Evolutionary conservation across 2,888 invertebrate genomes (phyloP), one percentile per base, ranked within the genome.

Genomic region (Rhaphigaster nebulosa): DNA sequence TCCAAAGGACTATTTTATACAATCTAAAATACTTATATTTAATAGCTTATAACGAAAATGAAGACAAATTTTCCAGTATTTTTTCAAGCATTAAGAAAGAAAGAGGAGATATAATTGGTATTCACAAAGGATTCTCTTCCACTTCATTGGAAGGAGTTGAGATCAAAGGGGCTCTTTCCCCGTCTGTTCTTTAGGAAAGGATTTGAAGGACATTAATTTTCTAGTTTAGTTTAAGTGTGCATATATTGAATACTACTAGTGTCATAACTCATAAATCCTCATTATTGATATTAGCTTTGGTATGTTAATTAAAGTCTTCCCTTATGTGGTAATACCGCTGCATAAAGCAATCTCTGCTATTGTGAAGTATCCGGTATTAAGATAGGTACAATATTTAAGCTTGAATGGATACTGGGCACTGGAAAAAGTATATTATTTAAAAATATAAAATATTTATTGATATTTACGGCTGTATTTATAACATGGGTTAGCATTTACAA

Each of bases 21-120:
- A n/a, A 60, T 65, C 65, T 65, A 34, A 65, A n/a, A 60, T n/a
- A 15, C 15, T 65, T 65, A 20, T 76, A 65, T 38, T 10, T 34
- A 76, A 13, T 76, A 23, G 70, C 70, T 76, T 38, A 38, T 34
- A 34, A 76, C 20, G 70, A 70, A 76, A 76, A 76, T 38, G 34
- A 38, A 76, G 70, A 29, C 18, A 20, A 76, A 38, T 38, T 76
- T 76, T 76, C 20, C 34, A 20, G 70, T 76, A 76, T 76, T 76
- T 76, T 76, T 38, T 76, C 70, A 76, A 76, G 70, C 70, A 76
- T 76, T 76, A 38, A 76, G 70, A 76, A 76, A 76, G 38, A 76
- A 76, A 38, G 38, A 4, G 23, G 70, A 38, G 38, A 76, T 76
- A 38, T 76, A 76, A 76, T 76, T 76, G 70, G 70, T 38, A 76